phyloP scores from a whole-genome alignment of 2,113 vertebrate species.

The Aegithalos caudatus region DNA sequence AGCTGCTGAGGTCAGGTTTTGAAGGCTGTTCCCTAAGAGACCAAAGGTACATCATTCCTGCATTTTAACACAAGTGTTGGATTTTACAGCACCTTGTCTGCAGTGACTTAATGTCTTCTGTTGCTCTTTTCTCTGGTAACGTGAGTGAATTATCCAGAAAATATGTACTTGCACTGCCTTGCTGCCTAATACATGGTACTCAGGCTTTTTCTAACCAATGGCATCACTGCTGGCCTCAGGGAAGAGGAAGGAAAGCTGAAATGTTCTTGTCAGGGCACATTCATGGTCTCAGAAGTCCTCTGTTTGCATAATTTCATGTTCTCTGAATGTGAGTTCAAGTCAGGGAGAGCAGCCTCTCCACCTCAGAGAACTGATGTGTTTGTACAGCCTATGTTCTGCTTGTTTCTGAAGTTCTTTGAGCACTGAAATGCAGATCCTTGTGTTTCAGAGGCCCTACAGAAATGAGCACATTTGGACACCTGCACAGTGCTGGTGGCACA shows the following conservation, averaged over 20 bases:
- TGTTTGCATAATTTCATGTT: background rate
- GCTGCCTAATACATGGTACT: background rate
- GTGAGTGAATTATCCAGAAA: background rate
- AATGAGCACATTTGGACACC: background rate
- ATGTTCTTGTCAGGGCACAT: background rate
- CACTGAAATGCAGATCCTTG: background rate
- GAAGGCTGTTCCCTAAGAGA: background rate
- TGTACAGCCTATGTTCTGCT: background rate
- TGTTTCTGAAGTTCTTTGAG: background rate
- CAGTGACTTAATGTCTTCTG: background rate
- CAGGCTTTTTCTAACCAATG: background rate
- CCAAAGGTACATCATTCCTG: background rate
- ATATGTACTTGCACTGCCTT: background rate
- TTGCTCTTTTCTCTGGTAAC: background rate
- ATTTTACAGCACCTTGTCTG: background rate
- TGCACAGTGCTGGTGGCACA: fast-evolving
- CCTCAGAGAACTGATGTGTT: background rate
- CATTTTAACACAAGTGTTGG: background rate
- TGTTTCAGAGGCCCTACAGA: background rate
- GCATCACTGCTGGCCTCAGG: fast-evolving
- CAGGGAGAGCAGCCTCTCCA: background rate
- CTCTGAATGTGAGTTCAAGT: background rate
- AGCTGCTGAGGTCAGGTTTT: background rate
- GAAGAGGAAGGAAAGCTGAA: background rate
- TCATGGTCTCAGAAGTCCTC: background rate